Conservation (phyloP, 1,140 invertebrate genomes). For the Drosophila auraria region DNA sequence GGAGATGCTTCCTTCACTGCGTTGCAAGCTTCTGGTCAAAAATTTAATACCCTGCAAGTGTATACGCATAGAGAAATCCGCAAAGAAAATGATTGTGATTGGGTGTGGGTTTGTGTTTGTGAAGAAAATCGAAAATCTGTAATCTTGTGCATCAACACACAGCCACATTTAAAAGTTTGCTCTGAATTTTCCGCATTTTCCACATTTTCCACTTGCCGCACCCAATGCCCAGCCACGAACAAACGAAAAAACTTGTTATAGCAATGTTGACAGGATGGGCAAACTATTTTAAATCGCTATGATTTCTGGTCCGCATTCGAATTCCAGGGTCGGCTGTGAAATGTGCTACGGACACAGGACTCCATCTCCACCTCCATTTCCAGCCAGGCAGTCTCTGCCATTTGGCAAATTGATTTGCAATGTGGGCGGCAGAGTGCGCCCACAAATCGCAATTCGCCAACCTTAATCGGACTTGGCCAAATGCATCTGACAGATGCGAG, state of each 20-base stretch:
- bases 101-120: neutral
- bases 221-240: neutral
- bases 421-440: slow-evolving; percentile 7
- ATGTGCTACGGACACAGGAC: neutral
- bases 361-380: neutral
- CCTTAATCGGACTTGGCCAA: neutral
- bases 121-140: slow-evolving; percentile 37
- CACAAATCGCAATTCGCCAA: neutral
- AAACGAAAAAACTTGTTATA: slow-evolving; percentile 21
- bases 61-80: neutral
- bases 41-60: no score
- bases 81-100: neutral
- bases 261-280: slow-evolving; percentile 40
- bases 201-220: slow-evolving; percentile 6
- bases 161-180: slow-evolving; percentile 22
- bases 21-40: no score
- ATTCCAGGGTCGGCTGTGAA: neutral
- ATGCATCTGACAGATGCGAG: slow-evolving; percentile 21
- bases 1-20: no score
- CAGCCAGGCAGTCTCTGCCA: slow-evolving; percentile 1
- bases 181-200: slow-evolving; percentile 10
- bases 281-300: slow-evolving; percentile 42
- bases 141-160: slow-evolving; percentile 42
- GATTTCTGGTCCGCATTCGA: slow-evolving; percentile 12
- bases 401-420: slow-evolving; percentile 49